Percentiles rank a stretch among this genome's conserved stretches.
These are phyloP conservation scores for Onychomys arenicola DNA, from an alignment of 2,797 vertebrate genomes.

Conservation along the genomic window DNA sequence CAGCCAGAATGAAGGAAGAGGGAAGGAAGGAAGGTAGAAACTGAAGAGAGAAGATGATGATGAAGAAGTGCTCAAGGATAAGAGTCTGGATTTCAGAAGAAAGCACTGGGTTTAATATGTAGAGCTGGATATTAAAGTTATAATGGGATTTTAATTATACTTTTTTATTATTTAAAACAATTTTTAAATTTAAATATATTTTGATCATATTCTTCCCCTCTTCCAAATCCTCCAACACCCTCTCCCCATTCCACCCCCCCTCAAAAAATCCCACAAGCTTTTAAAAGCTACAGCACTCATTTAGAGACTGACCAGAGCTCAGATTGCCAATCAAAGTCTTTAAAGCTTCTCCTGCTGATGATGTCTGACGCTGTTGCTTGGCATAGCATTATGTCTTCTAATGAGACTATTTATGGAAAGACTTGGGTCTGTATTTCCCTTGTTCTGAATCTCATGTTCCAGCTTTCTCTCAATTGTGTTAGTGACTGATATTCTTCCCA, in stretches of 20 bases:
- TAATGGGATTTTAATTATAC: neutral
- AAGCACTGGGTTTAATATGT: neutral
- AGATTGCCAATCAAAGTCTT: neutral
- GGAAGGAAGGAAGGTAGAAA: neutral
- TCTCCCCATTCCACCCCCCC: too few relatives aligned
- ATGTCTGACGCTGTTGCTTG: too few relatives aligned
- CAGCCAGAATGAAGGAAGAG: neutral
- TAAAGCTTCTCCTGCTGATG: too few relatives aligned
- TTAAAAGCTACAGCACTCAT: neutral
- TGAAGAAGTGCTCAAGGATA: neutral
- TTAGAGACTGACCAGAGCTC: neutral
- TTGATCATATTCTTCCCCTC: neutral
- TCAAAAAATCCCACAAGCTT: neutral
- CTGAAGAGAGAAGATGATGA: neutral
- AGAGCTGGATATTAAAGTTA: conserved; percentile 38
- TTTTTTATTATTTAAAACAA: neutral
- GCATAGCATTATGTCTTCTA: neutral
- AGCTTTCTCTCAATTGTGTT: neutral
- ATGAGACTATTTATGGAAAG: neutral
- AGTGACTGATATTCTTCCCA: neutral
- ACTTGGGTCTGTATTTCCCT: neutral
- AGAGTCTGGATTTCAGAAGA: neutral
- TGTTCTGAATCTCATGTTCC: neutral
- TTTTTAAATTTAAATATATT: neutral
- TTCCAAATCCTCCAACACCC: neutral